Evolutionary conservation across 53 echinoderm and acorn worm species (phyloP).

Genomic region (Echinarachnius parma): DNA sequence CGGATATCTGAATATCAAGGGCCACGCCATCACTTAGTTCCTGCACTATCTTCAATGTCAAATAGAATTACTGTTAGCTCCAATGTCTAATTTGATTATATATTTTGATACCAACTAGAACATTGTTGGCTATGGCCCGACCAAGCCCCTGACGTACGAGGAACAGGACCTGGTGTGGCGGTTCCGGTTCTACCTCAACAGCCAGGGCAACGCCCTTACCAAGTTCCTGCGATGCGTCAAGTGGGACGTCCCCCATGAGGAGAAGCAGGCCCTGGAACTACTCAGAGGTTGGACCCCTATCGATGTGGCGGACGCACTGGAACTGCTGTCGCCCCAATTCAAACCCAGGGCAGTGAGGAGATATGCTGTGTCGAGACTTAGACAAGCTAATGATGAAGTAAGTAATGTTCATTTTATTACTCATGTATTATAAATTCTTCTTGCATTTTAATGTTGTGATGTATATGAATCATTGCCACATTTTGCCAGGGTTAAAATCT

Average conservation of each 20-base stretch:
- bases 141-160: constrained; percentile 79
- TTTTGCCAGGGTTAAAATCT: no score
- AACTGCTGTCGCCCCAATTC: constrained; percentile 96
- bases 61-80: no score
- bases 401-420: no score
- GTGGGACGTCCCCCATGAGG: constrained; percentile 94
- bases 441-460: no score
- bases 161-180: constrained; percentile 93
- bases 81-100: no score
- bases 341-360: constrained; percentile 83
- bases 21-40: no score
- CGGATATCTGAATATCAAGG: no score
- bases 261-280: constrained; percentile 85
- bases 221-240: constrained; percentile 98
- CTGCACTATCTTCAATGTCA: no score
- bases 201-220: constrained; percentile 91
- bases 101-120: constrained; percentile 72
- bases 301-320: constrained; percentile 95
- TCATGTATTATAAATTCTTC: no score
- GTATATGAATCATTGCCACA: no score
- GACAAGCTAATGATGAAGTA: constrained; percentile 96
- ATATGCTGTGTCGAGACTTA: constrained; percentile 86
- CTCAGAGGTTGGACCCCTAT: constrained; percentile 84
- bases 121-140: constrained; percentile 88
- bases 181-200: constrained; percentile 90